A percentile compares a stretch with the other conserved stretches of the same genome.
Evolutionary conservation across 2,888 invertebrate species (phyloP).

Genomic region (Epistrophella euchroma): DNA sequence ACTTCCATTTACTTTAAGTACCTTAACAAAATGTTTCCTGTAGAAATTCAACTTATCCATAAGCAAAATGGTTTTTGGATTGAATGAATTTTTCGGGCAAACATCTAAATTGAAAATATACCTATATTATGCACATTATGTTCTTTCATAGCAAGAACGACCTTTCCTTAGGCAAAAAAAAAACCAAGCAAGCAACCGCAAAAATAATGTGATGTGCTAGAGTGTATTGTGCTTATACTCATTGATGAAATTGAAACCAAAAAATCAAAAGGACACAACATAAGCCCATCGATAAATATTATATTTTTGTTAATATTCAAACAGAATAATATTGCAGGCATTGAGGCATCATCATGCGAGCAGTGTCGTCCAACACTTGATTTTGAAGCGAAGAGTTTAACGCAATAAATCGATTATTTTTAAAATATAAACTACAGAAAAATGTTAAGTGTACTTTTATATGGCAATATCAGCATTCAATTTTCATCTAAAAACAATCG

Average conservation of each 20-base stretch:
- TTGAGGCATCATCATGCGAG: background rate
- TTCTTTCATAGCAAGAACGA: background rate
- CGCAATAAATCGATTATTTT: constrained; percentile 13
- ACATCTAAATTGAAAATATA: constrained; percentile 23
- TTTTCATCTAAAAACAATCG: background rate
- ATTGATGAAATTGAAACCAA: constrained; percentile 21
- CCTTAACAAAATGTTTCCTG: background rate
- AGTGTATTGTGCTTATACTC: background rate
- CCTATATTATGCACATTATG: background rate
- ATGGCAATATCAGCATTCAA: constrained; percentile 14
- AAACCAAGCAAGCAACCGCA: no score
- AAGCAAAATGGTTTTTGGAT: background rate
- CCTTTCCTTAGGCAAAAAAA: constrained; percentile 35
- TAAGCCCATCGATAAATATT: constrained; percentile 3
- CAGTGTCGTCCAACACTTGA: background rate
- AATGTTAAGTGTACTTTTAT: constrained; percentile 25
- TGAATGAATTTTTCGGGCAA: background rate
- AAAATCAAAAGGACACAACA: constrained; percentile 2
- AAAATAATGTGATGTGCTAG: constrained; percentile 27
- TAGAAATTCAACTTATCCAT: background rate
- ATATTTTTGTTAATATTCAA: background rate
- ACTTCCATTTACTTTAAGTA: background rate
- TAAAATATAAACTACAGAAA: background rate
- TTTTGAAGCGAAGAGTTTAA: background rate
- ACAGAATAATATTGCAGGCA: no score